Base-by-base conservation (phyloP, 1,140 invertebrate genomes). In the Galleria mellonella region DNA sequence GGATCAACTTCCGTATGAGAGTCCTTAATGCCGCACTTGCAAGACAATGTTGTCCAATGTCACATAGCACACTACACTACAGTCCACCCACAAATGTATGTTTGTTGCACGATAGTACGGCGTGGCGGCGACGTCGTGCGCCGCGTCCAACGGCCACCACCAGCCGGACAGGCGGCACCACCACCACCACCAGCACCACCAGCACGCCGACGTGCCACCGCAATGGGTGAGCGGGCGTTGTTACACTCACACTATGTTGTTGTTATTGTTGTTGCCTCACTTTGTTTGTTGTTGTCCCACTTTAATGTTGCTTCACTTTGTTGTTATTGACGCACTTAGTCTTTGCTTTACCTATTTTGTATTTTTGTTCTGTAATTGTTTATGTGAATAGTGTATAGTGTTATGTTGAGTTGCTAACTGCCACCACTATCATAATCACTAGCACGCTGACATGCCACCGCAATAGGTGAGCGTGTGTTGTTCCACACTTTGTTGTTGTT, bases 111-210 rank as follows among this genome's bases (percentile, higher is more conserved):
- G 45, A 38, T 59, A 83, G 79, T 83, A 83, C 64, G 76, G 79
- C 59, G 79, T 83, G 70, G 76, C 79, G 76, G 79, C 79, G 62
- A 81, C 79, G 39, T 83, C 75, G 57, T 83, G 79, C 62, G 74
- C 79, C 33, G 74, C 74, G 11, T 55, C 66, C 55, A 77, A 79
- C 65, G 79, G 76, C 23, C 77, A 82, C 75, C 79, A 83, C 47
- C 76, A 77, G 64, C 67, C 72, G 4, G 76, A 78, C 57, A 48
- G 78, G 9, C 63, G 78, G 9, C 74, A 76, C 56, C 71, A 66
- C 9, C 67, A 73, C 47, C 67, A 69, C 36, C 77, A 77, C 33
- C 72, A 77, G 36, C 68, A 73, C 51, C 75, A 79, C 42, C 78
- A 83, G 51, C 78, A 83, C 71, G 78, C 78, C 15, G 78, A 81